Base-by-base conservation (phyloP, 2,888 invertebrate species). In the Lasioglossum malachurum region DNA sequence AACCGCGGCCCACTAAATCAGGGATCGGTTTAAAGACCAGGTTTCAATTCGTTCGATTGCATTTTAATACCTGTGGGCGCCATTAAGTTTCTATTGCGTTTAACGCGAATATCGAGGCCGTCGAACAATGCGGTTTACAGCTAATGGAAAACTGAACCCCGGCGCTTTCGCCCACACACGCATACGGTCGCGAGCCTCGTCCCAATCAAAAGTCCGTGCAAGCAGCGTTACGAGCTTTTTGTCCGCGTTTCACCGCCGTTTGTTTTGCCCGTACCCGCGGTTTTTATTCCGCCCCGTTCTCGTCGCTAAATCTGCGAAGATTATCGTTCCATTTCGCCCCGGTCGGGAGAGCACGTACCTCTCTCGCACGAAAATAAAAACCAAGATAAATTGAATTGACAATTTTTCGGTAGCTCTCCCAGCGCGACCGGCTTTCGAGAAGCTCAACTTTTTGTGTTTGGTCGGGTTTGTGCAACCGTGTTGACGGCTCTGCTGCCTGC, bases 31-130 rank as follows among this genome's bases (percentile, higher is more conserved):
- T 57, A 44, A 75, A 49, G 64, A 64, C 44, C 38, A 4, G 49
- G 27, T 46, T 82, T 78, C 86, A 82, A 86, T 86, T 86, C 41
- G 78, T 57, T 38, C 78, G 78, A 86, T 82, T 72, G 86, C 71
- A 73, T 75, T 86, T 86, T 86, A 86, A 86, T 82, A 71, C 78
- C 78, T 46, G 71, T 67, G 86, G 64, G 64, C 64, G 71, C 73
- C 82, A 82, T 81, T 81, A 86, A 86, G 77, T 86, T 86, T 86
- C 81, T 75, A 75, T 86, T 67, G 72, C 81, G 71, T 81, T 86
- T 78, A 72, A 81, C 86, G 77, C 46, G 46, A 35, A 57, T 67
- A 75, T 60, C 77, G 46, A 27, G 53, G 46, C 31, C 44, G 31
- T 35, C n/a, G 72, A 75, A 86, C 86, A 86, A 75, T 82, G 78